Evolutionary conservation across 2,797 vertebrate species (phyloP), one percentile per base, ranked within the genome.

Genomic region (Enteromius treurensis): DNA sequence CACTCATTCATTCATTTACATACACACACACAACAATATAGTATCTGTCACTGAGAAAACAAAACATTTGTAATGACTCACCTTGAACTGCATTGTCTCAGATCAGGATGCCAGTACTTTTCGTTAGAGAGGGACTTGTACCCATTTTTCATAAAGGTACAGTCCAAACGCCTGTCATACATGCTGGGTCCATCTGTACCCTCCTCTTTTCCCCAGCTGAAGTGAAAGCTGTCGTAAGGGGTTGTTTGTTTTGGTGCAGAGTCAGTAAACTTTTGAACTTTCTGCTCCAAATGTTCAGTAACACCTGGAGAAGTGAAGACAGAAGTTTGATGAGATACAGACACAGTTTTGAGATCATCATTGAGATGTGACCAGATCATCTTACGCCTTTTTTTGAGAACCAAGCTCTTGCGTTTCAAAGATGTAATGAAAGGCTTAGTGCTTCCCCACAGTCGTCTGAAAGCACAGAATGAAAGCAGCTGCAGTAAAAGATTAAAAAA

Each of bases 371-470:
- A 32, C 3, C 23, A n/a, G 8, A 78, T 37, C 76, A 60, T 92
- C 96, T 93, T 89, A 96, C 96, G 94, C 91, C 93, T 93, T 86
- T 84, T 94, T 88, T 95, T 96, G 11, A 91, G 86, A 10, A 86
- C 82, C 8, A 89, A 85, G 0, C 85, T n/a, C 82, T 89, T 95
- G 65, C 89, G 67, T 0, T 88, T 77, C 60, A 68, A 45, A 14
- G 89, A 89, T 81, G 91, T 88, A 71, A 92, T 93, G n/a, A 96
- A 60, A 0, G 94, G 91, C 64, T 92, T 95, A 70, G 92, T 89
- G 77, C 94, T 90, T 85, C 93, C 95, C 96, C 96, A 97, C 8
- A 90, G 1, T 76, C 70, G 92, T 84, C 96, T 91, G 82, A n/a
- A 65, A 58, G 3, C 29, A 42, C 10, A 70, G 32, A 82, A 73